These are phyloP conservation scores for cattle (Bos taurus) DNA, from an alignment of 2,113 vertebrate species.

Conservation along the genomic window DNA sequence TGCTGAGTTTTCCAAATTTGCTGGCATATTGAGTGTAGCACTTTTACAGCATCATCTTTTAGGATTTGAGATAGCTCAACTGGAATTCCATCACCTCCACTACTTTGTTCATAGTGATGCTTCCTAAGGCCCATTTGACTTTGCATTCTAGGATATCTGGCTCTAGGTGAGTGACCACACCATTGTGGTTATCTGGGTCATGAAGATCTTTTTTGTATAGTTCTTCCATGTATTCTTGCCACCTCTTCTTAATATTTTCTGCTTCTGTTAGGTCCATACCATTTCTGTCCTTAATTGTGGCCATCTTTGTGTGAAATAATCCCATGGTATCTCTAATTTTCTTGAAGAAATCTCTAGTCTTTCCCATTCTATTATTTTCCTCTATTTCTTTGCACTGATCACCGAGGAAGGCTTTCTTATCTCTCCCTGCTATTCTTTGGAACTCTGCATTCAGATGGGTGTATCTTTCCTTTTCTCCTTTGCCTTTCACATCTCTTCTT, in stretches of 20 bases:
- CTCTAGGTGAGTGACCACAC: background rate
- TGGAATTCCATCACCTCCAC: background rate
- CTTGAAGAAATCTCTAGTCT: background rate
- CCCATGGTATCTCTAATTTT: background rate
- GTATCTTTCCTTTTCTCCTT: background rate
- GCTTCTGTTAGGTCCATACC: background rate
- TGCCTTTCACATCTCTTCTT: background rate
- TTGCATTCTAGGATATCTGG: background rate
- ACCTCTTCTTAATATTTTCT: background rate
- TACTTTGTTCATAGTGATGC: background rate
- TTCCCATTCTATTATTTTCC: background rate
- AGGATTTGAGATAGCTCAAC: background rate
- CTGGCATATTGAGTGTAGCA: background rate
- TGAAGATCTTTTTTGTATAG: background rate
- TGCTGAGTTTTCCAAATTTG: background rate
- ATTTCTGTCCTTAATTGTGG: background rate
- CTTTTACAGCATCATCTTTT: background rate
- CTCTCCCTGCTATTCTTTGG: background rate
- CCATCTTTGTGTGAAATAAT: background rate
- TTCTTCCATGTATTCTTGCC: background rate
- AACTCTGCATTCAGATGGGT: background rate
- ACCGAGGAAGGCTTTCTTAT: background rate
- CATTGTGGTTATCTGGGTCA: background rate
- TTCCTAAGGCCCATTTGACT: background rate
- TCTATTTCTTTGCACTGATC: background rate